phyloP scores from a whole-genome alignment of 2,113 vertebrate species.

The Capreolus pygargus region DNA sequence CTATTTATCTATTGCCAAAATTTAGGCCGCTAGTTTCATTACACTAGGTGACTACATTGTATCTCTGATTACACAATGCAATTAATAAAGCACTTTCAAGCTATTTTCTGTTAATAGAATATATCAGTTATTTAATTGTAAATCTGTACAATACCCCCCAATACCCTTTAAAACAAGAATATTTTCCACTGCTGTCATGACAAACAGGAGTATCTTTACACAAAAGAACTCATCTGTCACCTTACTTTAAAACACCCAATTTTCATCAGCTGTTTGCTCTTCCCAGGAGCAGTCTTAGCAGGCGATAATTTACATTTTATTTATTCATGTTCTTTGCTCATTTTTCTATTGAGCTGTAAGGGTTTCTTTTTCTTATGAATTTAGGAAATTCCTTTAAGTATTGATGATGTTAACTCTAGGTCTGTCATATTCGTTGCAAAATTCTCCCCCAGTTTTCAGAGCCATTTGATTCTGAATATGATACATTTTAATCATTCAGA shows the following conservation, averaged over 20 bases:
- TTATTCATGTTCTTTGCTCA: background rate
- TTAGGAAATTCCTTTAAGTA: background rate
- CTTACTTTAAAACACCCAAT: background rate
- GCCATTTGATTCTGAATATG: background rate
- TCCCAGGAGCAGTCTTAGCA: background rate
- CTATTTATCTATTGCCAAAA: background rate
- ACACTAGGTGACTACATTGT: background rate
- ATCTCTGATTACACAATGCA: background rate
- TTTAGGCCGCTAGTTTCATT: background rate
- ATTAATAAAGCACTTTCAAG: background rate
- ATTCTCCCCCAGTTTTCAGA: background rate
- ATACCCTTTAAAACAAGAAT: constrained; percentile 20
- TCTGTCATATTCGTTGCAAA: background rate
- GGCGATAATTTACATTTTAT: constrained; percentile 31
- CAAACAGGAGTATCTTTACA: constrained; percentile 14
- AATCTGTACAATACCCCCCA: background rate
- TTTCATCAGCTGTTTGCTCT: constrained; percentile 24
- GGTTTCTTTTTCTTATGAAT: background rate
- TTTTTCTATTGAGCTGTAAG: background rate
- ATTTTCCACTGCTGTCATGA: background rate
- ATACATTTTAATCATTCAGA: background rate
- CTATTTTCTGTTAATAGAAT: background rate
- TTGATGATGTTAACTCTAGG: background rate
- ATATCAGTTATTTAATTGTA: constrained; percentile 7
- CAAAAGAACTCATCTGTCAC: constrained; percentile 22